phyloP scores from a whole-genome alignment of 2,888 invertebrate genomes.

The Apamea anceps region DNA sequence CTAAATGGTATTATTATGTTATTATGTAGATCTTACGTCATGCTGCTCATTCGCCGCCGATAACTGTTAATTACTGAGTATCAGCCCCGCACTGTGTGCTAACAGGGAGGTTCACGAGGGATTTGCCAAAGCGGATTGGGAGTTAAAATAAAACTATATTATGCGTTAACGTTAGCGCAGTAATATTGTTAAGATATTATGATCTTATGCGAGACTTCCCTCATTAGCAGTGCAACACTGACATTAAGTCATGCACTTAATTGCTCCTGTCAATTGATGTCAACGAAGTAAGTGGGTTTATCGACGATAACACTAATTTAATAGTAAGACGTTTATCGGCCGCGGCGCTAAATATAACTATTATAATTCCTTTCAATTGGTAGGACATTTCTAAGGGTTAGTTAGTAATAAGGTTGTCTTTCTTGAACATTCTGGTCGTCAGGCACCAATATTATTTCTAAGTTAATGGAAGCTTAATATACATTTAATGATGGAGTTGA shows the following conservation, averaged over 20 bases:
- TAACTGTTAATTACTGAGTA: constrained; percentile 43
- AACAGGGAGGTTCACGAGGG: constrained; percentile 8
- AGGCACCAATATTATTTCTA: background rate
- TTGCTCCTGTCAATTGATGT: background rate
- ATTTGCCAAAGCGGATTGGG: constrained; percentile 36
- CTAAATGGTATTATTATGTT: constrained; percentile 24
- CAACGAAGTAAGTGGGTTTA: background rate
- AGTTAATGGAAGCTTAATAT: background rate
- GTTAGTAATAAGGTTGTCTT: background rate
- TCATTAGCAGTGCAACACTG: background rate
- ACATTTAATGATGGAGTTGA: background rate
- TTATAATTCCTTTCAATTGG: background rate
- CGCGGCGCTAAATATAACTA: background rate
- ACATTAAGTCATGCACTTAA: background rate
- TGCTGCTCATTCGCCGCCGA: constrained; percentile 26
- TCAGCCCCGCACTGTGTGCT: constrained; percentile 2
- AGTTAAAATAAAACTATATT: constrained; percentile 12
- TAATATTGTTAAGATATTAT: background rate
- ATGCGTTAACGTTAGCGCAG: background rate
- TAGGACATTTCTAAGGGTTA: background rate
- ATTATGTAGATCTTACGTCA: constrained; percentile 20
- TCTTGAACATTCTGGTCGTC: background rate
- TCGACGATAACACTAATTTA: background rate
- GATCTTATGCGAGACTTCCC: background rate
- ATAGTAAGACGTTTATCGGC: background rate